These are phyloP conservation scores for Elanoides forficatus DNA, from an alignment of 2,113 vertebrate species.

Conservation along the genomic window DNA sequence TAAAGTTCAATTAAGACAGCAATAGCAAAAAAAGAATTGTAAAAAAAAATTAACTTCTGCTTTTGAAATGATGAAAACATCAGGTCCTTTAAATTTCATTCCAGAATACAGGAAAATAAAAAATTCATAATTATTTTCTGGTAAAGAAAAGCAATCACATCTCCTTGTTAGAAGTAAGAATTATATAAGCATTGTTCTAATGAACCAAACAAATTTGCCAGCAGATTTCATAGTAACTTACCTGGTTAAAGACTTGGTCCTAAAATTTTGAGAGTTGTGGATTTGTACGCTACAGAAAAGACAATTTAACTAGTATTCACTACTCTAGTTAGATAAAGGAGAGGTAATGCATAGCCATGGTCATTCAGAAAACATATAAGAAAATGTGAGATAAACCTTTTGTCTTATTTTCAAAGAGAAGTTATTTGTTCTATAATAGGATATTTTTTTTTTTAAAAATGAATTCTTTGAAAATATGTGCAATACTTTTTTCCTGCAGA, in stretches of 20 bases:
- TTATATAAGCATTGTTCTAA: background rate
- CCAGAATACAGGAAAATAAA: background rate
- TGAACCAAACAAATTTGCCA: background rate
- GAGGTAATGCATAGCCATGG: background rate
- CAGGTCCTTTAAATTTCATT: background rate
- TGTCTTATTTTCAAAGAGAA: background rate
- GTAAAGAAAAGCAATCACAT: background rate
- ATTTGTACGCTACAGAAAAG: background rate
- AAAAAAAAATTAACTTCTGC: background rate
- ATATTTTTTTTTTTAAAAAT: background rate
- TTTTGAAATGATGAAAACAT: background rate
- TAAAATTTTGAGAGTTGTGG: background rate
- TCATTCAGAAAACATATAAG: background rate
- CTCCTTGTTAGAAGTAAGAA: background rate
- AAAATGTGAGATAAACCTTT: background rate
- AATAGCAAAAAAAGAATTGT: background rate
- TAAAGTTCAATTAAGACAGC: background rate
- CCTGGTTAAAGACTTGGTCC: background rate
- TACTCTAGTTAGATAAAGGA: background rate
- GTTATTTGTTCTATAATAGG: background rate
- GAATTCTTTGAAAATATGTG: background rate
- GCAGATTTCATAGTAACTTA: background rate
- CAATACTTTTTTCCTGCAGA: constrained; percentile 19
- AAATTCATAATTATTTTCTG: background rate
- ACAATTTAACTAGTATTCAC: background rate